Conservation (phyloP, 2,113 vertebrate species). For the Corydoras sp. region DNA sequence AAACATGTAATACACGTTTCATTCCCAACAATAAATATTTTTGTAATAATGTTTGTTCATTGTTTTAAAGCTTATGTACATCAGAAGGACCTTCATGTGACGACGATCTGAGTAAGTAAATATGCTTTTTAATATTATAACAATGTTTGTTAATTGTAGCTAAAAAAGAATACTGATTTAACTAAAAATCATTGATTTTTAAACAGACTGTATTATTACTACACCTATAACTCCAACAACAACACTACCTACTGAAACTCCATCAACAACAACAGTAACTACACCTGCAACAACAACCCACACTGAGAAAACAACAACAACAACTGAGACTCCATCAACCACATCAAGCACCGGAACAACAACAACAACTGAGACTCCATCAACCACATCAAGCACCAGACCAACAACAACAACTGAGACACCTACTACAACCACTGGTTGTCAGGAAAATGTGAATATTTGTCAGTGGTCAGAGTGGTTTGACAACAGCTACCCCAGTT, state of each 20-base stretch:
- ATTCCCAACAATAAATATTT: no score
- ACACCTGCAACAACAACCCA: background rate
- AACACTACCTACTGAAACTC: background rate
- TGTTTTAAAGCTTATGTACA: slow-evolving; percentile 13
- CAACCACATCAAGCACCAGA: no score
- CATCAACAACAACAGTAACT: background rate
- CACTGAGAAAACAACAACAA: background rate
- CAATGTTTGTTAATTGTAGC: background rate
- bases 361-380: background rate
- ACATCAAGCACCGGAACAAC: no score
- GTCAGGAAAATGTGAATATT: no score
- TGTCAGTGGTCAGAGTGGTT: no score
- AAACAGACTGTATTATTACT: background rate
- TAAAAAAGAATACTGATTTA: background rate
- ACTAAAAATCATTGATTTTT: background rate
- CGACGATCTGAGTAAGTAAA: background rate
- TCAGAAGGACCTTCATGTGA: background rate
- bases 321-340: no score
- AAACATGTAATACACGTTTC: no score
- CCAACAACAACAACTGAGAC: background rate
- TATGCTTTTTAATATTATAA: background rate
- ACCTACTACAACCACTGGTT: no score
- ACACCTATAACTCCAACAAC: background rate
- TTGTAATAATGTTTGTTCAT: background rate
- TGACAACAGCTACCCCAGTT: no score